Base-by-base conservation (phyloP, 2,888 invertebrate genomes). In the Noctua pronuba region DNA sequence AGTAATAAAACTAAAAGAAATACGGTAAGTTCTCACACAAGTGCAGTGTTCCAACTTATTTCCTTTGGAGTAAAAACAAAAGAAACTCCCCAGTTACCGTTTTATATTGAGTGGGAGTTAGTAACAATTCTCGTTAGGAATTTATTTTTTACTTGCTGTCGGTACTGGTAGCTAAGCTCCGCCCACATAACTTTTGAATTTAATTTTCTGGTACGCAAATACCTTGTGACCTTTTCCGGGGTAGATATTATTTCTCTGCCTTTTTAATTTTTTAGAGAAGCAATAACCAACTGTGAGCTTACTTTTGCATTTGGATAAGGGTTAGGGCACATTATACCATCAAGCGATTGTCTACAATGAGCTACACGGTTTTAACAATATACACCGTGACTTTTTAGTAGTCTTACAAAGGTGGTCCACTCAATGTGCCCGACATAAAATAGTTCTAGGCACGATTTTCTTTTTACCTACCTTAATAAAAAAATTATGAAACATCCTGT, bases 181-280 rank as follows among this genome's bases (percentile, higher is more conserved):
- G 18, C 77, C 83, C 83, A 67, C 60, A 66, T 44, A 28, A 35
- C 8, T 52, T 62, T 60, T 35, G 7, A 35, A 60, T 62, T 79
- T 13, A 10, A 67, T 83, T 83, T 77, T 52, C n/a, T 1, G 44
- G 21, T 31, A 78, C 31, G 11, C 5, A 67, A 75, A 60, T 76
- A 60, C 77, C 28, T 41, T 28, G 44, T 67, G 66, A 83, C 66
- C 44, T 79, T 83, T 77, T 52, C 41, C 44, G 35, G 38, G 16
- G 44, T 38, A 44, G 31, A 60, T 60, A 60, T 76, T 44, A 35
- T 82, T 65, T 58, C 18, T 62, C 28, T 65, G n/a, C n/a, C 13
- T 31, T 41, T 52, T 55, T n/a, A 3, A 0, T 5, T 46, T 4
- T 31, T 44, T 21, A 8, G n/a, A 10, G 31, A 52, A 38, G 8